These are phyloP conservation scores for Apistogramma diplotaenia DNA, from an alignment of 2,113 vertebrate genomes.

Conservation along the genomic window DNA sequence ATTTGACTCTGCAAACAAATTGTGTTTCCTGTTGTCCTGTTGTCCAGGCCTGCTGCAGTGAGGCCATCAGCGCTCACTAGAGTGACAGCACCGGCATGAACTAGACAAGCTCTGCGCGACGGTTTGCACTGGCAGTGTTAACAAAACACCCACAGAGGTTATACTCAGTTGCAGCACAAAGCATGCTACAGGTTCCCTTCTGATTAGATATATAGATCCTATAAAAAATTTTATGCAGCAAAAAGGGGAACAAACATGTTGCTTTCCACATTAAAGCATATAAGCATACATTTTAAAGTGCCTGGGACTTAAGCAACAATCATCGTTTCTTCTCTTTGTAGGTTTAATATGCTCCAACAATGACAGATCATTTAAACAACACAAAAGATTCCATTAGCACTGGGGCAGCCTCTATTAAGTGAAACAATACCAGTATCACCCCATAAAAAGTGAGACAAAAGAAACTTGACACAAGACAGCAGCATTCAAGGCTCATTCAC, in stretches of 20 bases:
- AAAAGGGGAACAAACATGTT: not conserved
- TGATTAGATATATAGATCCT: not conserved
- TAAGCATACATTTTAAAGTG: not conserved
- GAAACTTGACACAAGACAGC: not conserved
- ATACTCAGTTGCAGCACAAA: not conserved
- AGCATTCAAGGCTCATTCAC: not conserved
- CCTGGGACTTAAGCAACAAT: not conserved
- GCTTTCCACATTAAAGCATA: conserved; percentile 35
- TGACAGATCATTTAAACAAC: conserved; percentile 17
- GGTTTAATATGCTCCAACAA: not conserved
- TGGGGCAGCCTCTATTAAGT: not conserved
- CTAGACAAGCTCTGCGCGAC: not conserved
- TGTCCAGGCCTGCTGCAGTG: not conserved
- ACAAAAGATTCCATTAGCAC: conserved; percentile 24
- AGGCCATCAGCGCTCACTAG: not conserved
- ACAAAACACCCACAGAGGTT: not conserved
- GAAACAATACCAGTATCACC: conserved; percentile 7
- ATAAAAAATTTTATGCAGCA: not conserved
- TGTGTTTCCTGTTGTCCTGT: not conserved
- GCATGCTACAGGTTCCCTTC: not conserved
- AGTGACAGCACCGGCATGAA: not conserved
- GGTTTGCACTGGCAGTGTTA: not conserved
- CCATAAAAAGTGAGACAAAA: conserved; percentile 10
- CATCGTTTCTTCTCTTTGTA: not conserved
- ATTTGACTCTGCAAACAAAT: not conserved